These are phyloP conservation scores for Proisotoma minuta DNA, from an alignment of 2,888 invertebrate species.

Conservation along the genomic window DNA sequence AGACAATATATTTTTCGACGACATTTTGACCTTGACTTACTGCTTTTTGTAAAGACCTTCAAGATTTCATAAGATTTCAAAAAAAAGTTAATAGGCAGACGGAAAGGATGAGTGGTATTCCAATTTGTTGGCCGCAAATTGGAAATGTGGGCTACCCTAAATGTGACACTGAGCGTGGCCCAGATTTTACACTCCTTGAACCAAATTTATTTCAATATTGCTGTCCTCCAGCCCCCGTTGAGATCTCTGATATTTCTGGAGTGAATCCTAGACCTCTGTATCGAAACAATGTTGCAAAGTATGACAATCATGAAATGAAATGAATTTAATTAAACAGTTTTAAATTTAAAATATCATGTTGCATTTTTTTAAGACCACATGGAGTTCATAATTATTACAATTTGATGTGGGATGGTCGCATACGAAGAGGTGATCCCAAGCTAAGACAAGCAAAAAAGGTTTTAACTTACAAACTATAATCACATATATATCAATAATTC, in stretches of 20 bases:
- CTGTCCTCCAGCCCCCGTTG: conserved; percentile 20
- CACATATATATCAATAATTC: background rate
- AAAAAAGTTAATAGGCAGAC: too few species aligned
- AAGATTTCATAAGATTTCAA: too few species aligned
- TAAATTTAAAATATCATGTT: background rate
- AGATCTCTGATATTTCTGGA: conserved; percentile 22
- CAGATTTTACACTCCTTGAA: background rate
- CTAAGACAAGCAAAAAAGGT: conserved; percentile 11
- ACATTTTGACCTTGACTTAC: too few species aligned
- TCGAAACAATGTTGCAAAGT: conserved; percentile 22
- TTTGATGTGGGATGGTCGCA: conserved; percentile 28
- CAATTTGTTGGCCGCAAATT: background rate
- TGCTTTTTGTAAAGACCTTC: too few species aligned
- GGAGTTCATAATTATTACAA: conserved; percentile 30
- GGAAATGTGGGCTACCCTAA: background rate
- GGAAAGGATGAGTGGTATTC: too few species aligned
- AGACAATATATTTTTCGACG: too few species aligned
- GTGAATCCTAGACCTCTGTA: conserved; percentile 17
- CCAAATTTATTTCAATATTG: conserved; percentile 25
- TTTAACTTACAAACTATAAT: background rate
- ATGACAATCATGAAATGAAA: too few species aligned
- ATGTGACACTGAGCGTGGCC: background rate
- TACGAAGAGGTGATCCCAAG: conserved; percentile 22
- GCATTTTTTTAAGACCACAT: conserved; percentile 8
- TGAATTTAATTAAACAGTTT: background rate